Evolutionary conservation across 2,888 invertebrate genomes (phyloP).

Genomic region (Drosophila macrospina): DNA sequence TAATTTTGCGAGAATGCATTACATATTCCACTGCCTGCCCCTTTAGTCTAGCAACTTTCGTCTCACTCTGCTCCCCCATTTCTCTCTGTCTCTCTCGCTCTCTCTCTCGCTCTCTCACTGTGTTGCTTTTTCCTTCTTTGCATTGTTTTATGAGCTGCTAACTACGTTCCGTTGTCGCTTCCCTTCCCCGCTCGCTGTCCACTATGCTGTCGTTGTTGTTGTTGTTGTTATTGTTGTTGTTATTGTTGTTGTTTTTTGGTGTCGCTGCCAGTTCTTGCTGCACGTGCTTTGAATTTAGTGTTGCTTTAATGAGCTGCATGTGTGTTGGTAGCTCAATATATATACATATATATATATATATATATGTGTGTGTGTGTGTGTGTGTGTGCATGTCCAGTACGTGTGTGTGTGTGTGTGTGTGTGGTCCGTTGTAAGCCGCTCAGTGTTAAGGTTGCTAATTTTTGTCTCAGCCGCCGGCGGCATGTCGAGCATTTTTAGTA

Average conservation of each 20-base stretch:
- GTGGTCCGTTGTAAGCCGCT: constrained; percentile 57
- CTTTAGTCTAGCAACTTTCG: constrained; percentile 23
- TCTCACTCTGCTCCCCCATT: constrained; percentile 4
- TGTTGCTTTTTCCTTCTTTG: constrained; percentile 31
- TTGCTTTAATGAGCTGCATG: constrained; percentile 76
- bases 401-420: constrained; percentile 56
- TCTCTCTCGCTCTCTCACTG: constrained; percentile 5
- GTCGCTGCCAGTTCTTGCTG: constrained; percentile 49
- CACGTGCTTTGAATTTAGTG: constrained; percentile 77
- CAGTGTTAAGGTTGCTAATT: constrained; percentile 77
- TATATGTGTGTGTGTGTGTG: constrained; percentile 13
- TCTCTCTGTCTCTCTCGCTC: neutral
- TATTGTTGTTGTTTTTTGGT: constrained; percentile 55
- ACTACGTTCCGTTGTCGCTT: constrained; percentile 68
- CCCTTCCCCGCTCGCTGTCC: neutral
- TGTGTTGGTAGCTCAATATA: constrained; percentile 33
- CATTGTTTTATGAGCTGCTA: constrained; percentile 81
- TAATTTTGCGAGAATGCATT: constrained; percentile 49
- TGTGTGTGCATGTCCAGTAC: constrained; percentile 46
- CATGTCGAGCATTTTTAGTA: constrained; percentile 74
- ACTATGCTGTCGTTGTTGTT: constrained; percentile 16
- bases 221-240: constrained; percentile 50
- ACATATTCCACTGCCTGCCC: constrained; percentile 43
- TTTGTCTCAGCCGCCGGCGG: constrained; percentile 72
- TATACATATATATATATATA: neutral